Percentiles rank a stretch among this genome's conserved stretches.
These are phyloP conservation scores for Acrossocheilus wenchowensis DNA, from an alignment of 2,797 vertebrate genomes.

Conservation along the genomic window DNA sequence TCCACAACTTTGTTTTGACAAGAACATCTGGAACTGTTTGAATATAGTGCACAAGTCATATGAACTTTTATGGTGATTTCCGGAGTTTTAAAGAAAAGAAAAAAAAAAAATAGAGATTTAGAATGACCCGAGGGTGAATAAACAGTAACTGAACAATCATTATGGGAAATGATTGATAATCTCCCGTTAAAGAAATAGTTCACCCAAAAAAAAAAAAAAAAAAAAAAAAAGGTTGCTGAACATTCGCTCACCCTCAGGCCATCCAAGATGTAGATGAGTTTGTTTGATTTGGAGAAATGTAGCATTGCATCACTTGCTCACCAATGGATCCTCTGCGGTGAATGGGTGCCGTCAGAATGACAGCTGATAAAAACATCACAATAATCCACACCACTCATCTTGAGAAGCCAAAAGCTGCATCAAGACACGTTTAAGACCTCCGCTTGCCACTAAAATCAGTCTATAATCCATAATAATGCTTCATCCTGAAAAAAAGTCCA, in stretches of 20 bases:
- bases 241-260: background rate
- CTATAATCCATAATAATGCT: background rate
- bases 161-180: too few species aligned
- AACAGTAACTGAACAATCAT: background rate
- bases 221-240: background rate
- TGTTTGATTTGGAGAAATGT: background rate
- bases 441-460: too few species aligned
- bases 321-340: background rate
- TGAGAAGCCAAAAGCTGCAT: background rate
- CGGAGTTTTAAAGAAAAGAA: background rate
- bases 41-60: background rate
- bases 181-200: slow-evolving; percentile 1
- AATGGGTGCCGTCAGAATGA: background rate
- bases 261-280: background rate
- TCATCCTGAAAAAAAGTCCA: background rate
- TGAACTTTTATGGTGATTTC: background rate
- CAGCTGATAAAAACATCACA: background rate
- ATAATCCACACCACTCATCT: background rate
- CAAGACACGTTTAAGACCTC: background rate
- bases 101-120: background rate
- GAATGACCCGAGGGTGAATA: background rate
- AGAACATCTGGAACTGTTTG: background rate
- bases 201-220: background rate
- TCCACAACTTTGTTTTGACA: background rate
- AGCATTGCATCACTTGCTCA: background rate